Conservation (phyloP, 2,888 invertebrate genomes). For the Xanthia icteritia region DNA sequence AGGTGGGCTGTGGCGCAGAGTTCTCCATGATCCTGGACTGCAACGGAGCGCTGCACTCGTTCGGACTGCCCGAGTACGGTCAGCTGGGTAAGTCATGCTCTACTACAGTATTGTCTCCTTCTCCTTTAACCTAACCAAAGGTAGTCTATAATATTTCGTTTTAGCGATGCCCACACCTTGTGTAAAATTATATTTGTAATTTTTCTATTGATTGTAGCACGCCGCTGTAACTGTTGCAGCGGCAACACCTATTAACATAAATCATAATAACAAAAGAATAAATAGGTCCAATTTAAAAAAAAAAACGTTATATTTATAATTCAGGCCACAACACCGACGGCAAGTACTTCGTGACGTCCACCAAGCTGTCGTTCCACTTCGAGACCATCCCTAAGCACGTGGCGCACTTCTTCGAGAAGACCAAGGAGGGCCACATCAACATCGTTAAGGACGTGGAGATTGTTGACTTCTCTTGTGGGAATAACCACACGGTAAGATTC, state of each 20-base stretch:
- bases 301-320: background rate
- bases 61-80: constrained; percentile 98
- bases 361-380: constrained; percentile 96
- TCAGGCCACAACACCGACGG: constrained; percentile 98
- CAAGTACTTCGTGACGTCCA: constrained; percentile 97
- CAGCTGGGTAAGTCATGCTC: constrained; percentile 91
- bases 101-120: no score
- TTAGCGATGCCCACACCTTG: background rate
- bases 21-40: constrained; percentile 97
- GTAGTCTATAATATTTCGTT: no score
- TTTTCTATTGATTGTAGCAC: background rate
- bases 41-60: constrained; percentile 96
- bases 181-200: background rate
- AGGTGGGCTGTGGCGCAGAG: constrained; percentile 97
- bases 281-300: background rate
- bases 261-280: background rate
- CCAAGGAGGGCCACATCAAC: constrained; percentile 95
- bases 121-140: no score
- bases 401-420: constrained; percentile 96
- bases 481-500: constrained; percentile 95
- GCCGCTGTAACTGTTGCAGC: background rate
- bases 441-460: constrained; percentile 96
- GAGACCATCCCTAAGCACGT: constrained; percentile 96
- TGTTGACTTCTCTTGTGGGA: constrained; percentile 97
- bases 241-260: background rate